Percentiles rank a stretch among this genome's conserved stretches.
Conservation (phyloP, 2,888 invertebrate species). For the Periphyllus acericola region DNA sequence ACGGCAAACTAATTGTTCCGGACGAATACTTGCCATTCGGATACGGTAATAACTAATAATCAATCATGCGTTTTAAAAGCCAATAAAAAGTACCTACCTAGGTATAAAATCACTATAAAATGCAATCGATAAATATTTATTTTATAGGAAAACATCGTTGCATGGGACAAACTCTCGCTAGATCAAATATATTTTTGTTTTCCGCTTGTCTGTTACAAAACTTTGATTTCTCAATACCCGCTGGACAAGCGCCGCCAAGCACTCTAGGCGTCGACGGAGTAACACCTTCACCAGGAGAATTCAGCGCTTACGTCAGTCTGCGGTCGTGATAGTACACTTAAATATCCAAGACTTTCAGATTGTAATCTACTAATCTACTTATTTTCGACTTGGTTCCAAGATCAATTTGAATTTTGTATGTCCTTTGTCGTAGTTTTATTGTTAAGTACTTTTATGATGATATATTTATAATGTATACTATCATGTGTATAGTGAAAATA, state of each 20-base stretch:
- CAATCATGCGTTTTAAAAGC: too few species aligned
- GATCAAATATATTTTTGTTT: slow-evolving; percentile 82
- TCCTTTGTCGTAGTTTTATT: slow-evolving; percentile 1
- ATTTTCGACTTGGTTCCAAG: background rate
- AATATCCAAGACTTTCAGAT: background rate
- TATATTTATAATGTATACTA: background rate
- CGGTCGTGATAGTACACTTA: slow-evolving; percentile 66
- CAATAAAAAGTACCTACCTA: too few species aligned
- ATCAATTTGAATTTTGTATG: background rate
- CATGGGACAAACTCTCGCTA: slow-evolving; percentile 82
- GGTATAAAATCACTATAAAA: too few species aligned
- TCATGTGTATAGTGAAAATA: background rate
- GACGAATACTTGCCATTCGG: slow-evolving; percentile 83
- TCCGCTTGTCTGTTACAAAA: slow-evolving; percentile 78
- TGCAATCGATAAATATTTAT: background rate
- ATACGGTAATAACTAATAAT: slow-evolving; percentile 69
- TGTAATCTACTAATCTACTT: background rate
- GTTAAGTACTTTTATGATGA: background rate
- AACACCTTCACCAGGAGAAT: slow-evolving; percentile 80
- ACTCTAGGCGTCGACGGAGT: slow-evolving; percentile 79
- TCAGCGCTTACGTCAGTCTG: slow-evolving; percentile 74
- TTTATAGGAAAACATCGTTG: slow-evolving; percentile 76
- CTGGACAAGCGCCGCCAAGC: slow-evolving; percentile 75
- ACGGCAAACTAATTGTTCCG: slow-evolving; percentile 73
- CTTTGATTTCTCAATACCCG: slow-evolving; percentile 75